Evolutionary conservation across 2,113 vertebrate species (phyloP).

Genomic region (Herpetotheres cachinnans): DNA sequence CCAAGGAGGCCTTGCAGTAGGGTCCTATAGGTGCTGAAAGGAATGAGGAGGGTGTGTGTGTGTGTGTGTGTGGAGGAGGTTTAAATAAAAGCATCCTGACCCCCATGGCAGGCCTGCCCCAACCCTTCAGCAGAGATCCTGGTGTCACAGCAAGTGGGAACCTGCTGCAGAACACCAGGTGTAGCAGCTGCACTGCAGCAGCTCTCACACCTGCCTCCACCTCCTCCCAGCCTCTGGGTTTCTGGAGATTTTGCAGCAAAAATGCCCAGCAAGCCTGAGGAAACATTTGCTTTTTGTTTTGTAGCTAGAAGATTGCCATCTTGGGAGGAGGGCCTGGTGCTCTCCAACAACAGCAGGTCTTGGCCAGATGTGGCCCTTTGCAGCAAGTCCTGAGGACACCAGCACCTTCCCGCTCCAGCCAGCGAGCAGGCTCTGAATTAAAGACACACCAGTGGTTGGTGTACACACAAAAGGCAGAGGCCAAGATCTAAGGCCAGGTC

Average conservation of each 20-base stretch:
- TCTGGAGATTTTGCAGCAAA: neutral
- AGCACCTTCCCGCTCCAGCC: neutral
- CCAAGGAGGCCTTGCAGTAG: neutral
- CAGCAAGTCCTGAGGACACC: neutral
- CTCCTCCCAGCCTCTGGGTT: neutral
- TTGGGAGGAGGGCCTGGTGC: neutral
- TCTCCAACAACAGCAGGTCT: neutral
- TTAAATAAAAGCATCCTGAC: neutral
- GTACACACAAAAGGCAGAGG: neutral
- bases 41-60: neutral
- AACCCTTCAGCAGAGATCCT: neutral
- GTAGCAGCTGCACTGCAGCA: neutral
- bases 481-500: neutral
- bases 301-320: neutral
- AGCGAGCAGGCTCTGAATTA: neutral
- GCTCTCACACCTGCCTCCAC: neutral
- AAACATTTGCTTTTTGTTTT: neutral
- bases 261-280: neutral
- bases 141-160: rapidly evolving
- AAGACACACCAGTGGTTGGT: neutral
- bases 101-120: neutral
- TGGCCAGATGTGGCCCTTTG: neutral
- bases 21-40: neutral
- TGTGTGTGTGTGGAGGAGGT: too few species aligned
- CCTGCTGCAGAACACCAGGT: neutral